Evolutionary conservation across 2,888 invertebrate species (phyloP), one percentile per base, ranked within the genome.

Genomic region (Helleia helle): DNA sequence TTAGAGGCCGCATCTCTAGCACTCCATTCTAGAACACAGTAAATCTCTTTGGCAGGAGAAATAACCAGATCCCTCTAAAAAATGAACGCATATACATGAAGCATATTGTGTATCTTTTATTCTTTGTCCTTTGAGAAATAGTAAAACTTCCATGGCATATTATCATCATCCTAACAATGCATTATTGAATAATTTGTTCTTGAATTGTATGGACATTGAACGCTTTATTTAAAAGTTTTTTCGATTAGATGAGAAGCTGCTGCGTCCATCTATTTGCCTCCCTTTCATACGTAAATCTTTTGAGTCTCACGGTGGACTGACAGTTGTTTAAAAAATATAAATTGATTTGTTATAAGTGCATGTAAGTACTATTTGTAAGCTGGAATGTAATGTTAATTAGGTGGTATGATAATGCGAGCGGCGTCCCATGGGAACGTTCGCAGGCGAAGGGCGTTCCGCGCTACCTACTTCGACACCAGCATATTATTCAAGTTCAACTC

Each of bases 381-480:
- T 38, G 9, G 22, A 29, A 29, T 29, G 25, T 38, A 28, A 22
- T 22, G 22, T 18, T 29, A 48, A 48, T 46, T 41, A n/a, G 40
- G 40, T 47, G 29, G 41, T 42, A 31, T 41, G 41, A 25, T 43
- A 47, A 50, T 47, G 47, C 44, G 38, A 42, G 31, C 26, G 37
- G 27, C 41, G 40, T 57, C 55, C 53, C 56, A 51, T 57, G 56
- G 55, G 56, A 57, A 56, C 50, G 44, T 57, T 57, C 56, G 50
- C 56, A 55, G 49, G 47, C 52, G 22, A 51, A 52, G 55, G 56
- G 54, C 52, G 55, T 55, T 56, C 54, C 58, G 52, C 56, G 45
- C 48, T 34, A 38, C 31, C 38, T 42, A 34, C 45, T 46, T 44
- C 38, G 36, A 36, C 17, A 36, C 38, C 40, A 31, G 28, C 12